A percentile compares a stretch with the other conserved stretches of the same genome.
Conservation (phyloP, 2,888 invertebrate species). For the Gnatocerus cornutus region DNA sequence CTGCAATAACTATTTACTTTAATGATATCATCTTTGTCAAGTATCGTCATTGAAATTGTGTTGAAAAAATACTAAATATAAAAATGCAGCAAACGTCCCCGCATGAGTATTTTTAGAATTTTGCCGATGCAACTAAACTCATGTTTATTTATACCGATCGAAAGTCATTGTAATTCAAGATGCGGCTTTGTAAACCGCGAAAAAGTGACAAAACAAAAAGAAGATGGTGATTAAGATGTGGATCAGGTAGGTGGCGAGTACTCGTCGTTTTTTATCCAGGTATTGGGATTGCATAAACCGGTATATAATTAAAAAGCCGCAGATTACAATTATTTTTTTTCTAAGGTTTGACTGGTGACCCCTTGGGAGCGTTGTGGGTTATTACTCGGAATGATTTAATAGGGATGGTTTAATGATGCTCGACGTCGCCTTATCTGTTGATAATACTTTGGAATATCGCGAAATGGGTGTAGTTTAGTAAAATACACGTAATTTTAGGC, state of each 20-base stretch:
- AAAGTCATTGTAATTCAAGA: conserved; percentile 15
- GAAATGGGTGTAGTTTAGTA: conserved; percentile 13
- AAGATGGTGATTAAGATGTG: conserved; percentile 25
- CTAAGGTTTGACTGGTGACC: background rate
- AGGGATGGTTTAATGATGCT: conserved; percentile 25
- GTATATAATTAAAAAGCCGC: background rate
- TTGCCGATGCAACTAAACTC: conserved; percentile 11
- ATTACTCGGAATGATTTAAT: conserved; percentile 14
- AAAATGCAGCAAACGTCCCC: background rate
- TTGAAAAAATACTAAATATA: background rate
- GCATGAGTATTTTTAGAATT: conserved; percentile 18
- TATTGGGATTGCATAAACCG: conserved; percentile 6
- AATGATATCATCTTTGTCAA: conserved; percentile 2
- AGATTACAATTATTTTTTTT: background rate
- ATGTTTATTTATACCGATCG: conserved; percentile 18
- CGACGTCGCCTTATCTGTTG: conserved; percentile 20
- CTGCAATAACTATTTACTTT: background rate
- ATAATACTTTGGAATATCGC: background rate
- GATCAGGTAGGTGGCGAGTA: conserved; percentile 19
- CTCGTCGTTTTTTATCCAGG: background rate
- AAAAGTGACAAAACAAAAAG: conserved; percentile 13
- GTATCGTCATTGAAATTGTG: background rate
- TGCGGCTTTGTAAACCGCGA: conserved; percentile 18
- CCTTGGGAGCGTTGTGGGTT: background rate
- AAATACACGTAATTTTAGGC: conserved; percentile 34